phyloP scores from a whole-genome alignment of 2,113 vertebrate genomes.

The Macaca nemestrina region DNA sequence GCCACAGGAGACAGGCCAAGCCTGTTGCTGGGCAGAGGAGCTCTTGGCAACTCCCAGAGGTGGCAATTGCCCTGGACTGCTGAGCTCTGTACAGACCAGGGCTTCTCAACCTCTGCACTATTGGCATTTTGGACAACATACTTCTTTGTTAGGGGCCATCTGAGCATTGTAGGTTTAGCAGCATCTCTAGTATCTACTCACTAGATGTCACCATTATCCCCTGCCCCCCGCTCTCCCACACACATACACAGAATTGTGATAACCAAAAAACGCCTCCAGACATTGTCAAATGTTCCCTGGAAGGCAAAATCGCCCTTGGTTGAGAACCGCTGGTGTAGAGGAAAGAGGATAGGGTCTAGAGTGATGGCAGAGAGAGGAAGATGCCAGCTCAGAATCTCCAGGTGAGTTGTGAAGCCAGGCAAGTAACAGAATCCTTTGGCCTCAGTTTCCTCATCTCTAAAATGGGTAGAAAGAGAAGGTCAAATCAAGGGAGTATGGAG shows the following conservation, averaged over 20 bases:
- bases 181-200: too few species aligned
- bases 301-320: background rate
- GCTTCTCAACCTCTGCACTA: rapidly evolving
- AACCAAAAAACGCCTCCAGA: background rate
- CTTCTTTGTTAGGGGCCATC: too few species aligned
- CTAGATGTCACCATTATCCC: background rate
- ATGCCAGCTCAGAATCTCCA: background rate
- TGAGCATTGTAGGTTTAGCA: background rate
- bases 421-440: background rate
- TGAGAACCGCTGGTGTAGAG: background rate
- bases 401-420: background rate
- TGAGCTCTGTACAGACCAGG: background rate
- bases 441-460: constrained; percentile 31
- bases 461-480: background rate
- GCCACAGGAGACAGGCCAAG: background rate
- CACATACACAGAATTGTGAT: background rate
- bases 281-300: background rate
- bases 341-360: background rate
- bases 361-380: background rate
- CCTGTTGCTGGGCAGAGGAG: background rate
- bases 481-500: background rate
- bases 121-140: too few species aligned
- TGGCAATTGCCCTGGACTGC: background rate
- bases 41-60: background rate
- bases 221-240: rapidly evolving